Conservation (phyloP, 2,797 vertebrate genomes). For the Novumbra hubbsi region DNA sequence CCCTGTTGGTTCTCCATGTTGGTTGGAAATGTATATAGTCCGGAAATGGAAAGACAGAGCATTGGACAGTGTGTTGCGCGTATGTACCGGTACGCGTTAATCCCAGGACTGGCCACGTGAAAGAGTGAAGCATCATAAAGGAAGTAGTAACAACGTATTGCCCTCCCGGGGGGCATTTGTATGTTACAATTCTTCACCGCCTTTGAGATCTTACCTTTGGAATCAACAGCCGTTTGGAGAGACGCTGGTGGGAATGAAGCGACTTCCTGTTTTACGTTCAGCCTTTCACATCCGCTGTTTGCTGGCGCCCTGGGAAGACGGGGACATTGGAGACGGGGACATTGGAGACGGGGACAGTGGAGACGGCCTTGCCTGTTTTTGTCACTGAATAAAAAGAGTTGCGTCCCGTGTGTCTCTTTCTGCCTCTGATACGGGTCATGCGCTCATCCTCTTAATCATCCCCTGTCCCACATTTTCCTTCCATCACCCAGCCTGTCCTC, state of each 20-base stretch:
- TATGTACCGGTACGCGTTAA: too few relatives aligned
- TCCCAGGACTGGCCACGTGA: too few relatives aligned
- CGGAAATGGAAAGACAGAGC: background rate
- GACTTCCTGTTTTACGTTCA: constrained; percentile 40
- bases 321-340: constrained; percentile 65
- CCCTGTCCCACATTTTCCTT: background rate
- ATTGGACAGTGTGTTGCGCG: background rate
- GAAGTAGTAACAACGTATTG: too few relatives aligned
- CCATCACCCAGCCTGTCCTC: background rate
- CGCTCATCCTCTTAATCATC: constrained; percentile 37
- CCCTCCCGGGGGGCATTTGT: too few relatives aligned
- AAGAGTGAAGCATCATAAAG: too few relatives aligned
- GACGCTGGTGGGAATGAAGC: constrained; percentile 31
- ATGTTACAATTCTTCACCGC: too few relatives aligned
- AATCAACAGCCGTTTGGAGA: background rate
- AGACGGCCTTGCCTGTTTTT: constrained; percentile 52
- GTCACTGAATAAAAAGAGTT: constrained; percentile 19
- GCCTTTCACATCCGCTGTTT: constrained; percentile 68
- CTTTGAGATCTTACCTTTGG: background rate
- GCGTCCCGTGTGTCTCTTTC: background rate
- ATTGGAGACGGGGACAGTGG: constrained; percentile 56
- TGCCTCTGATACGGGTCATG: constrained; percentile 57
- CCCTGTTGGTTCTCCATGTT: too few relatives aligned
- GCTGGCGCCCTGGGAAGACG: constrained; percentile 46
- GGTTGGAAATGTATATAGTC: background rate